phyloP scores from a whole-genome alignment of 92 coral and sea anemone genomes.

The Zoanthus gigantus region DNA sequence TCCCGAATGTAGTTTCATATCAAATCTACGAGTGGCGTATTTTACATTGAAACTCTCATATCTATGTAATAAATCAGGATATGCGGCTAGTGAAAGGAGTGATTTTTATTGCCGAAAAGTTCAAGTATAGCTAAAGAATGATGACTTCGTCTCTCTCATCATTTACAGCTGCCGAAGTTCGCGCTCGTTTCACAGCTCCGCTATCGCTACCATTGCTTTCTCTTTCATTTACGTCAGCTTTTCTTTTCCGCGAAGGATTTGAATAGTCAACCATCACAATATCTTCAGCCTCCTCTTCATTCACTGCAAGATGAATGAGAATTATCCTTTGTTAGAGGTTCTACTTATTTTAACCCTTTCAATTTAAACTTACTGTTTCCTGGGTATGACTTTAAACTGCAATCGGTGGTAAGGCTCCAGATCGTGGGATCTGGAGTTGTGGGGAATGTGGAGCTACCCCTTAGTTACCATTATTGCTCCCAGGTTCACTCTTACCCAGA shows the following conservation, averaged over 20 bases:
- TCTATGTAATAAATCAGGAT: too few relatives aligned
- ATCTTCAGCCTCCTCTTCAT: slow-evolving; percentile 56
- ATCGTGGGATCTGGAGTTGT: too few relatives aligned
- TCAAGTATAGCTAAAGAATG: slow-evolving; percentile 5
- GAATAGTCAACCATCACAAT: slow-evolving; percentile 68
- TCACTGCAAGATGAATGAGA: not conserved
- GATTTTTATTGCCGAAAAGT: too few relatives aligned
- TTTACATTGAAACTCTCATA: too few relatives aligned
- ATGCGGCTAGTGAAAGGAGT: too few relatives aligned
- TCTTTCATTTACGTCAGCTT: slow-evolving; percentile 52
- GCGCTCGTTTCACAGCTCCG: slow-evolving; percentile 57
- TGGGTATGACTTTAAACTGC: too few relatives aligned
- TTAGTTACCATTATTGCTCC: not conserved
- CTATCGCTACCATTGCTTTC: slow-evolving; percentile 37
- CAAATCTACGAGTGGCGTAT: too few relatives aligned
- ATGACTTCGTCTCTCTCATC: slow-evolving; percentile 36
- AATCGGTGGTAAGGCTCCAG: too few relatives aligned
- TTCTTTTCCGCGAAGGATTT: slow-evolving; percentile 70
- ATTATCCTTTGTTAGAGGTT: not conserved
- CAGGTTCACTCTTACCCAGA: not conserved
- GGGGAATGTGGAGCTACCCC: too few relatives aligned
- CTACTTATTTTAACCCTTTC: not conserved
- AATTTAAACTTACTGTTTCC: too few relatives aligned
- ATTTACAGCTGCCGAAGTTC: slow-evolving; percentile 31
- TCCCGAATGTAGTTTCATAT: too few relatives aligned